Percentiles rank a stretch among this genome's conserved stretches.
Evolutionary conservation across 2,888 invertebrate species (phyloP).

Genomic region (Iselma pallidipennis): DNA sequence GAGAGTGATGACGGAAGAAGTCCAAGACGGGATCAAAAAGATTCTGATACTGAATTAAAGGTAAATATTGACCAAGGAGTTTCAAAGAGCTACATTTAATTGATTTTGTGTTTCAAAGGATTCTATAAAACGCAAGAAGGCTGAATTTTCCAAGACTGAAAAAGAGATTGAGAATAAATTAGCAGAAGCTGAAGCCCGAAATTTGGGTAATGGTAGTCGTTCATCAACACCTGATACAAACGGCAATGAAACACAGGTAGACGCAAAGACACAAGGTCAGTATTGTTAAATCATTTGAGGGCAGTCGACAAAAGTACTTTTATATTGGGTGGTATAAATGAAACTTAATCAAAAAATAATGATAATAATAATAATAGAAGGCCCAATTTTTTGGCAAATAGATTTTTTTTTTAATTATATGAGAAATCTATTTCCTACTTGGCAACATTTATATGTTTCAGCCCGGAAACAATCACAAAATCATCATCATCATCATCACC

Average conservation of each 20-base stretch:
- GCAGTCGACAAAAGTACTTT: not conserved
- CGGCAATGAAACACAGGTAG: slow-evolving; percentile 55
- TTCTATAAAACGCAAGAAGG: slow-evolving; percentile 64
- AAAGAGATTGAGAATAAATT: slow-evolving; percentile 75
- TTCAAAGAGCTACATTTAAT: too few species aligned
- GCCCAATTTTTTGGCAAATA: not conserved
- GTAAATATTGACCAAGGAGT: slow-evolving; percentile 51
- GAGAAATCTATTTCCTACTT: not conserved
- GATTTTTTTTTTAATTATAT: not conserved
- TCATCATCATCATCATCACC: slow-evolving; percentile 10
- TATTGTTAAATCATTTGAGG: slow-evolving; percentile 29
- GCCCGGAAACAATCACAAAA: slow-evolving; percentile 23
- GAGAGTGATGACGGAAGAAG: slow-evolving; percentile 55
- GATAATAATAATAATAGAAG: not conserved
- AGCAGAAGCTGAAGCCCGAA: slow-evolving; percentile 64
- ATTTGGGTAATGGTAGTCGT: slow-evolving; percentile 50
- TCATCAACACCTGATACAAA: slow-evolving; percentile 55
- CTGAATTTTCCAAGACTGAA: slow-evolving; percentile 74
- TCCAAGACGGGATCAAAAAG: slow-evolving; percentile 35
- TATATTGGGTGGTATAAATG: not conserved
- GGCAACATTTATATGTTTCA: slow-evolving; percentile 19
- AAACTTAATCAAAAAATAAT: not conserved
- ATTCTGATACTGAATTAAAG: slow-evolving; percentile 76
- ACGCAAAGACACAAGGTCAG: slow-evolving; percentile 52
- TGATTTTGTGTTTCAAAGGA: slow-evolving; percentile 38